Conservation (phyloP, 2,113 vertebrate species). For the Syngnathus floridae region DNA sequence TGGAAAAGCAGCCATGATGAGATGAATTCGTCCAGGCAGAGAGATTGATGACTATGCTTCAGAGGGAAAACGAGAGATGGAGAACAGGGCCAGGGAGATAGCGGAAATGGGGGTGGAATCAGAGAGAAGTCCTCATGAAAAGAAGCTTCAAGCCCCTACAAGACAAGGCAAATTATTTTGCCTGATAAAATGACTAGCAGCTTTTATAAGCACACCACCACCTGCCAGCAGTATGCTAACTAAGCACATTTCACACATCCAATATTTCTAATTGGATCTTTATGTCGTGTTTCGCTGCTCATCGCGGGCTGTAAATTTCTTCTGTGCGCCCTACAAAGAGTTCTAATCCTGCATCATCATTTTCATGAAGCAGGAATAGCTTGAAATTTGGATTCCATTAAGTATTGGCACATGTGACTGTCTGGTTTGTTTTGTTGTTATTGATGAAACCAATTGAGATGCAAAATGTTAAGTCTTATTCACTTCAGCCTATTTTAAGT, state of each 20-base stretch:
- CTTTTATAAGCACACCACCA: constrained; percentile 31
- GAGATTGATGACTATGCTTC: constrained; percentile 60
- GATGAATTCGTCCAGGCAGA: constrained; percentile 55
- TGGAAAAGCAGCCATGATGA: constrained; percentile 59
- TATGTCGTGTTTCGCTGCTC: constrained; percentile 6
- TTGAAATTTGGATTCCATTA: constrained; percentile 20
- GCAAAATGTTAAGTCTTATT: neutral
- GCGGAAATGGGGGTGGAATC: neutral
- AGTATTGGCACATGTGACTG: neutral
- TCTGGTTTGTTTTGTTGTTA: neutral
- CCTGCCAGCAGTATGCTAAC: constrained; percentile 24
- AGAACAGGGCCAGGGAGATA: constrained; percentile 33
- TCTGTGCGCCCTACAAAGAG: neutral
- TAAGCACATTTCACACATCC: constrained; percentile 6
- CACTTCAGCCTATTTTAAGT: too few relatives aligned
- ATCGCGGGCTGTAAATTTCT: constrained; percentile 11
- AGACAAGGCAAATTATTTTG: constrained; percentile 27
- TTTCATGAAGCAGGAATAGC: constrained; percentile 22
- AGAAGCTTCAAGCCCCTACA: constrained; percentile 15
- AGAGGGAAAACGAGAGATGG: constrained; percentile 15
- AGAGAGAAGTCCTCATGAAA: constrained; percentile 43
- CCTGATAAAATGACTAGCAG: constrained; percentile 30
- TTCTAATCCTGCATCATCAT: constrained; percentile 4
- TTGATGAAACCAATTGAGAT: too few relatives aligned
- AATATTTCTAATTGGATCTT: constrained; percentile 49